phyloP scores from a whole-genome alignment of 1,140 invertebrate genomes.

The Gonioctena quinquepunctata region DNA sequence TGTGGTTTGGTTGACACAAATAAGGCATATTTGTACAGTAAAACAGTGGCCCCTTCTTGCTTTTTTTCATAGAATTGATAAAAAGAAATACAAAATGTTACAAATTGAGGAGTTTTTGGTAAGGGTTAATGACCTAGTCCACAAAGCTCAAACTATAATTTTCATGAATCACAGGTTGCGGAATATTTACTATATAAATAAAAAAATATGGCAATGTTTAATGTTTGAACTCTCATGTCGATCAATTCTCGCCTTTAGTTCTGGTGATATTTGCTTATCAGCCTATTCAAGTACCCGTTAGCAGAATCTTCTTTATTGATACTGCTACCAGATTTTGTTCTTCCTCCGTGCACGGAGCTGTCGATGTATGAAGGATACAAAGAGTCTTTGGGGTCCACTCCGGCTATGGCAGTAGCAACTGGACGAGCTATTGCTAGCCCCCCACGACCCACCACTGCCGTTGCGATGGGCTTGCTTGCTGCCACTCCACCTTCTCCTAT shows the following conservation, averaged over 20 bases:
- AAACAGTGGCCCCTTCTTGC: no score
- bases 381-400: slow-evolving; percentile 61
- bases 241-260: background rate
- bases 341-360: slow-evolving; percentile 32
- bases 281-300: slow-evolving; percentile 47
- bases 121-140: no score
- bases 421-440: slow-evolving; percentile 70
- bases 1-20: no score
- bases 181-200: no score
- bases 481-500: slow-evolving; percentile 68
- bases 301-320: slow-evolving; percentile 29
- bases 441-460: slow-evolving; percentile 67
- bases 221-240: background rate
- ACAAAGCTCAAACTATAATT: no score
- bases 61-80: no score
- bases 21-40: no score
- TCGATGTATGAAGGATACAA: slow-evolving; percentile 47
- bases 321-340: slow-evolving; percentile 29
- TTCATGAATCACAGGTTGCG: no score
- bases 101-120: no score
- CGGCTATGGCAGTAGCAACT: slow-evolving; percentile 71
- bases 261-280: slow-evolving; percentile 51
- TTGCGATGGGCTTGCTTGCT: slow-evolving; percentile 68
- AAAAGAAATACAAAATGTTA: no score
- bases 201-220: background rate